A percentile compares a stretch with the other conserved stretches of the same genome.
Conservation (phyloP, 2,797 vertebrate genomes). For the Poecilia gillii region DNA sequence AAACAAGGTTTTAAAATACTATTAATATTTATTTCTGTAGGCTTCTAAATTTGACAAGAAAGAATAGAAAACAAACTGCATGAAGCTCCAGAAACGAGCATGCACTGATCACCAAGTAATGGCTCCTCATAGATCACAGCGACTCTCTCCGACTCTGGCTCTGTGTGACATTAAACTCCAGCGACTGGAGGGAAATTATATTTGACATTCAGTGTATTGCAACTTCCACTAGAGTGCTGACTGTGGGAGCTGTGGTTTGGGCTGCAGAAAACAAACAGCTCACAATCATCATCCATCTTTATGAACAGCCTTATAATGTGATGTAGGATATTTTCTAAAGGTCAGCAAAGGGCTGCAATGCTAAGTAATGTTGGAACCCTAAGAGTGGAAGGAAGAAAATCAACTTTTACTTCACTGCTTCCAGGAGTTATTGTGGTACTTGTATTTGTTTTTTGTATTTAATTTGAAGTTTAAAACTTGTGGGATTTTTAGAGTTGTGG, state of each 20-base stretch:
- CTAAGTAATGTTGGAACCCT: neutral
- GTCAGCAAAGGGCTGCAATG: constrained; percentile 36
- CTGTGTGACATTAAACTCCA: constrained; percentile 16
- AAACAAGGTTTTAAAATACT: neutral
- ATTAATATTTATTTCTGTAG: constrained; percentile 8
- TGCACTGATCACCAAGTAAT: neutral
- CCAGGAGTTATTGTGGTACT: neutral
- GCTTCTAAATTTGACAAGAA: neutral
- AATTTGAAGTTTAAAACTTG: neutral
- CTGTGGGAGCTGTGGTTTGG: neutral
- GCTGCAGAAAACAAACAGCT: constrained; percentile 7
- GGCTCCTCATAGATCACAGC: constrained; percentile 19
- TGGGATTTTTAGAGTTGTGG: neutral
- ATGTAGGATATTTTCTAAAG: constrained; percentile 34
- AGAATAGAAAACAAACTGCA: constrained; percentile 12
- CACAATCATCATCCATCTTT: constrained; percentile 39
- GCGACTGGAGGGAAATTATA: constrained; percentile 20
- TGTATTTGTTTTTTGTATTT: neutral
- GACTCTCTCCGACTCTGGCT: neutral
- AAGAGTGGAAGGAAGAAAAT: neutral
- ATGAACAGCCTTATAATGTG: constrained; percentile 24
- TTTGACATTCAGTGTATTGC: constrained; percentile 39
- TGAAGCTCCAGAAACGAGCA: neutral
- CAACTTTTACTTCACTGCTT: neutral
- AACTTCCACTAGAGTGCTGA: constrained; percentile 48